These are phyloP conservation scores for Malurus cyaneus DNA, from an alignment of 2,113 vertebrate genomes.

Conservation along the genomic window DNA sequence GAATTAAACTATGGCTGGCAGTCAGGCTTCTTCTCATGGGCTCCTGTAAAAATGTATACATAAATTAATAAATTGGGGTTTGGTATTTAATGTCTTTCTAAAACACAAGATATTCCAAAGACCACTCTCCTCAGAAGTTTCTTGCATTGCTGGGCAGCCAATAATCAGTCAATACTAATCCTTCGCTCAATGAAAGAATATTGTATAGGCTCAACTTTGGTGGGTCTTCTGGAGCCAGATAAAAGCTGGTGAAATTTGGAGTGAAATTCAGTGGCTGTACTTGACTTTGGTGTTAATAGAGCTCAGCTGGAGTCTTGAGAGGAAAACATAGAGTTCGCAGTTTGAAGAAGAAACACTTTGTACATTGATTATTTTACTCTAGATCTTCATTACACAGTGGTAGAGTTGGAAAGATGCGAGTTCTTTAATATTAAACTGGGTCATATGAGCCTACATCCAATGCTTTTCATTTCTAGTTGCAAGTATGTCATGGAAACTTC, in stretches of 20 bases:
- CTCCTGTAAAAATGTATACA: slow-evolving; percentile 40
- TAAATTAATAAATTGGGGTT: not conserved
- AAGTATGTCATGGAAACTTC: not conserved
- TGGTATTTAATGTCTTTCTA: slow-evolving; percentile 31
- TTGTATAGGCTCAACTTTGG: not conserved
- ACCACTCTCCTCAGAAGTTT: not conserved
- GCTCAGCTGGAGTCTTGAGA: not conserved
- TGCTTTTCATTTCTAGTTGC: not conserved
- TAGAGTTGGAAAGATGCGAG: not conserved
- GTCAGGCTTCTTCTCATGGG: slow-evolving; percentile 71
- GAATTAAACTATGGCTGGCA: slow-evolving; percentile 68
- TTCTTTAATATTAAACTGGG: not conserved
- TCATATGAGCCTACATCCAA: not conserved
- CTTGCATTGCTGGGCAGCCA: not conserved
- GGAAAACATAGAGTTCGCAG: not conserved
- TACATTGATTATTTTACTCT: not conserved
- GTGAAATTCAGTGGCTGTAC: not conserved
- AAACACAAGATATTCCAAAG: not conserved
- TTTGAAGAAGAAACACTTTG: not conserved
- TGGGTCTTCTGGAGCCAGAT: not conserved
- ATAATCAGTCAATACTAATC: not conserved
- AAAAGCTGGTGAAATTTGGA: not conserved
- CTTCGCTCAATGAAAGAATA: not conserved
- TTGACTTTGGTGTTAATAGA: not conserved
- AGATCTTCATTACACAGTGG: not conserved